Evolutionary conservation across 2,888 invertebrate species (phyloP).

Genomic region (Cordilura impudica): DNA sequence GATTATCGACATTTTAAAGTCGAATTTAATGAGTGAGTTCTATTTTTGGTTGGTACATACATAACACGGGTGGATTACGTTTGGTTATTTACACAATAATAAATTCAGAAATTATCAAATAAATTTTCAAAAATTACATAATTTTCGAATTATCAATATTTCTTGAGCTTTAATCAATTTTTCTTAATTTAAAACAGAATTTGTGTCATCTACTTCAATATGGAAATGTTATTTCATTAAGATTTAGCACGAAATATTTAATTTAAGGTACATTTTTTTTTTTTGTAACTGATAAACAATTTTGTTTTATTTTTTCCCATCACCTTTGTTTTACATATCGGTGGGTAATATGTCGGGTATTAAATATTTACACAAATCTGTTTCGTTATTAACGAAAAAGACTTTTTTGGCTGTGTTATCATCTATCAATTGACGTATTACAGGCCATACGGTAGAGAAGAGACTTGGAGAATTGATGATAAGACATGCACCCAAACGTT

Average conservation of each 20-base stretch:
- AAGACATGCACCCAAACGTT: conserved; percentile 86
- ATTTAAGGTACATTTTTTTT: conserved; percentile 10
- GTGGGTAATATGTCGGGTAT: conserved; percentile 88
- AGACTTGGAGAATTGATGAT: conserved; percentile 86
- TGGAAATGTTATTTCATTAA: conserved; percentile 4
- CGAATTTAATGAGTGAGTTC: conserved; percentile 2
- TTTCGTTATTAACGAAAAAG: conserved; percentile 84
- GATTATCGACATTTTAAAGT: conserved; percentile 5
- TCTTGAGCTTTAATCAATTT: not conserved
- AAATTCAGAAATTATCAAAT: no score
- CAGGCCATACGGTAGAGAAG: conserved; percentile 88
- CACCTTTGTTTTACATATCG: conserved; percentile 79
- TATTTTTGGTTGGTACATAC: not conserved
- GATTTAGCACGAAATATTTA: not conserved
- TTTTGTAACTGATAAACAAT: not conserved
- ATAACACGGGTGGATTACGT: not conserved
- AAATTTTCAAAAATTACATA: no score
- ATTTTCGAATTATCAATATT: not conserved
- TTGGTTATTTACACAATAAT: not conserved
- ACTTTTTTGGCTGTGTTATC: conserved; percentile 89
- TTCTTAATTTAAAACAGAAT: not conserved
- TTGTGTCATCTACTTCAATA: not conserved
- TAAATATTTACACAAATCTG: conserved; percentile 85
- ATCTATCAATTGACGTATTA: conserved; percentile 87
- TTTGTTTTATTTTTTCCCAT: not conserved